Evolutionary conservation across 1,140 invertebrate species (phyloP), one percentile per base, ranked within the genome.

Genomic region (Drosophila prosaltans): DNA sequence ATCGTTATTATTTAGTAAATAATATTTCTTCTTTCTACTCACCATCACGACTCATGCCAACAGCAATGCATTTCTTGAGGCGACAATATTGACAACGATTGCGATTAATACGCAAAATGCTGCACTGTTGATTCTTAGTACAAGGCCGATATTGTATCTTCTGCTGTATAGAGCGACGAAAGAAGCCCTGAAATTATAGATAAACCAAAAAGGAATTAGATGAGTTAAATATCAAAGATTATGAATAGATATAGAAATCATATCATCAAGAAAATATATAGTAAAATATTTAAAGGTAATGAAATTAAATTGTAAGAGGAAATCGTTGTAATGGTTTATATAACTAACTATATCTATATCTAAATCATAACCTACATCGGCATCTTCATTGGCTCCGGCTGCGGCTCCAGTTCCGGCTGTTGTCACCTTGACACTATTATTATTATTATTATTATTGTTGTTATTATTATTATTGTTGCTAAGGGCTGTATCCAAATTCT

Each of bases 41-140:
- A 99, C 98, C 98, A 95, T 99, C 98, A 94, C 98, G 95, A 93
- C 97, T 98, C 98, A 99, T 99, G 93, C 98, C 98, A 74, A 99
- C 98, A 63, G 97, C 96, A 92, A 99, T 98, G 94, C 98, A 99
- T 95, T 99, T 99, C 94, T 99, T 99, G 81, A 99, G 95, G 75
- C 98, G 94, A 94, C 98, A 99, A 93, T 98, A 98, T 92, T 99
- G 98, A 93, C 98, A 99, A 80, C 98, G 95, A 93, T 99, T 99
- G 92, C 98, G 95, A 94, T 99, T 99, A 93, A 98, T 98, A 80
- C 98, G 95, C 65, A 99, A 94, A 83, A 99, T 99, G 93, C 97
- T 97, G 94, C 98, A 99, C 94, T 99, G 97, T 93, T 99, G 98
- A 93, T 98, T 98, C 93, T 99, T 98, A 89, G 97, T 98, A 94